Conservation (phyloP, 2,113 vertebrate species). For the Tenebrosternarchus preto region DNA sequence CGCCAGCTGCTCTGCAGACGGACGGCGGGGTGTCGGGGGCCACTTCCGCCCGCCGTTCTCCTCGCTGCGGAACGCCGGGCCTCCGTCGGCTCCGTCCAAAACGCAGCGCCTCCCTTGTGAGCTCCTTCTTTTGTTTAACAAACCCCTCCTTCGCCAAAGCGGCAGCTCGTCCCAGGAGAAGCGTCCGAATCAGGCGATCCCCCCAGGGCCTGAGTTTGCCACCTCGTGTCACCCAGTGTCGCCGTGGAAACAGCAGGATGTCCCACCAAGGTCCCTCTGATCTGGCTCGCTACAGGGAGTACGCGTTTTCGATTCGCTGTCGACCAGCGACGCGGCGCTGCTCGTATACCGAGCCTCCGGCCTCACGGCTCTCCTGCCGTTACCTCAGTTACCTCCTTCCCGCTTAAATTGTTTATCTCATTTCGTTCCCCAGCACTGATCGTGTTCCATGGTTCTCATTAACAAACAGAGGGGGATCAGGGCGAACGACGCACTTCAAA, state of each 20-base stretch:
- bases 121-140: not conserved
- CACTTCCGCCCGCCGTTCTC: constrained; percentile 27
- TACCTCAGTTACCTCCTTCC: not conserved
- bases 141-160: constrained; percentile 4
- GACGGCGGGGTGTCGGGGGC: not conserved
- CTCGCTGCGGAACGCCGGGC: constrained; percentile 25
- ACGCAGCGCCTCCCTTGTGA: constrained; percentile 25
- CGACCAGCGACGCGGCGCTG: no score
- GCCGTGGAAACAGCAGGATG: no score
- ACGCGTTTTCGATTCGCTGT: no score
- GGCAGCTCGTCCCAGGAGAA: no score
- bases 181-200: no score
- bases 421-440: constrained; percentile 34
- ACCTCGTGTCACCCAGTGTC: no score
- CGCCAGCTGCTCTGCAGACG: constrained; percentile 39
- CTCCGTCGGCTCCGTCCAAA: constrained; percentile 32
- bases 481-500: constrained; percentile 30
- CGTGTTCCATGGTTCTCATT: constrained; percentile 29
- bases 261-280: no score
- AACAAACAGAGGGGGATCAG: not conserved
- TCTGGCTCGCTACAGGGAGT: no score
- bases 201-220: no score
- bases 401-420: constrained; percentile 25
- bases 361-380: not conserved
- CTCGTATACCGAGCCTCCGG: no score